Percentiles rank a stretch among this genome's conserved stretches.
These are phyloP conservation scores for Dolichopus griseipennis DNA, from an alignment of 2,888 invertebrate species.

Conservation along the genomic window DNA sequence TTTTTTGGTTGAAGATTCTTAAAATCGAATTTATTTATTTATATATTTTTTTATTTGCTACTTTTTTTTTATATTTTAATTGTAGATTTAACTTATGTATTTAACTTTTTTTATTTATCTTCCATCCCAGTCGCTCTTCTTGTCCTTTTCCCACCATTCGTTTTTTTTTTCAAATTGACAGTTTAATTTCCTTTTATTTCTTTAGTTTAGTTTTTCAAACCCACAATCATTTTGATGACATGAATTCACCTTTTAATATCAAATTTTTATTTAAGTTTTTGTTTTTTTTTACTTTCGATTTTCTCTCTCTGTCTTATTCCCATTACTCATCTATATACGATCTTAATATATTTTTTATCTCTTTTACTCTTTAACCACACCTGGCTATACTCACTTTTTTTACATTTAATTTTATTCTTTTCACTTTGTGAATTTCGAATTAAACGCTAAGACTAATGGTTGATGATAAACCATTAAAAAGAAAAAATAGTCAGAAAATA, in stretches of 20 bases:
- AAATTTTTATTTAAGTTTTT: too few relatives aligned
- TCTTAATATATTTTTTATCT: too few relatives aligned
- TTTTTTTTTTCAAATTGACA: background rate
- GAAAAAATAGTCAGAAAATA: background rate
- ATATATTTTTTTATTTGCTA: background rate
- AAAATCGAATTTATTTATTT: too few relatives aligned
- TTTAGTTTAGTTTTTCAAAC: background rate
- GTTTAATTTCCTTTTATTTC: background rate
- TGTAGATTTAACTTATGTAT: background rate
- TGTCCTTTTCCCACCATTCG: too few relatives aligned
- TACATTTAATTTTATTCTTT: background rate
- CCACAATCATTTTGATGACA: too few relatives aligned
- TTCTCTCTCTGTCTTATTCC: too few relatives aligned
- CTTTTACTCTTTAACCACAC: too few relatives aligned
- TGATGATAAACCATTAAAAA: background rate
- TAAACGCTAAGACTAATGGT: background rate
- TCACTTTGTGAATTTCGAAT: background rate
- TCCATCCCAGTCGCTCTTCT: too few relatives aligned
- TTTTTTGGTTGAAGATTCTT: too few relatives aligned
- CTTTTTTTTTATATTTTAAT: background rate
- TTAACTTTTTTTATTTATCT: background rate
- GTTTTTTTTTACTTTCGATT: background rate
- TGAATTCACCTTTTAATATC: too few relatives aligned
- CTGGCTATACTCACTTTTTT: background rate
- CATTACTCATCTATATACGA: too few relatives aligned